Base-by-base conservation (phyloP, 2,113 vertebrate genomes). In the Vireo altiloquus region DNA sequence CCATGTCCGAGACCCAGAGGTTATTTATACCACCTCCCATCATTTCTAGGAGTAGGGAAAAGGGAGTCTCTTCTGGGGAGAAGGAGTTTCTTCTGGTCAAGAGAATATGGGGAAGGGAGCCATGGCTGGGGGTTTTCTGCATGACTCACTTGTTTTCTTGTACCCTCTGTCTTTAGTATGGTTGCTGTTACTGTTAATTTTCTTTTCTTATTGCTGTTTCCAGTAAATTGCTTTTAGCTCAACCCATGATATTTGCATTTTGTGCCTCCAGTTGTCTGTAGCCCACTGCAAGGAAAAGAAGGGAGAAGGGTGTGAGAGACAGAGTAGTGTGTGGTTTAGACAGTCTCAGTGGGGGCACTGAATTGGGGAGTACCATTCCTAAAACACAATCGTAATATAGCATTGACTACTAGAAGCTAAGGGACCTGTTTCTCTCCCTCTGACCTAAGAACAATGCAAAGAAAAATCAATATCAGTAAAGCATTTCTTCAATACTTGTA, bases 61-160 rank as follows among this genome's bases (percentile, higher is more conserved):
- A 33, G 15, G 22, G 22, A 6, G 10, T 37, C 2, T 44, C 7
- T 37, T 28, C 23, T 19, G 6, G 22, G 12, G 24, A 81, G 21
- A 63, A 71, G 33, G 25, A 15, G 10, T 49, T 80, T n/a, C 7
- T 57, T 50, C 31, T n/a, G 19, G 18, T 7, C 33, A 33, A 57
- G 33, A 44, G 44, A 50, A 44, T 4, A 2, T 33, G 31, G 25
- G 30, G 27, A 18, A 56, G 6, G 25, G 17, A 57, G 17, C 7
- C 9, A 10, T 33, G 28, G 5, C 3, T 27, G 28, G 10, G 2
- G 5, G 5, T 37, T 74, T 65, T 59, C 27, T 13, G 8, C 0
- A 0, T 33, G 7, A 72, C 57, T 33, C 0, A 3, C 37, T 76
- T 52, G 1, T 63, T 49, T 64, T 31, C 50, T 72, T 72, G 27